A percentile compares a stretch with the other conserved stretches of the same genome.
These are phyloP conservation scores for Microctenopoma stevenorrisi DNA, from an alignment of 2,797 vertebrate genomes.

Conservation along the genomic window DNA sequence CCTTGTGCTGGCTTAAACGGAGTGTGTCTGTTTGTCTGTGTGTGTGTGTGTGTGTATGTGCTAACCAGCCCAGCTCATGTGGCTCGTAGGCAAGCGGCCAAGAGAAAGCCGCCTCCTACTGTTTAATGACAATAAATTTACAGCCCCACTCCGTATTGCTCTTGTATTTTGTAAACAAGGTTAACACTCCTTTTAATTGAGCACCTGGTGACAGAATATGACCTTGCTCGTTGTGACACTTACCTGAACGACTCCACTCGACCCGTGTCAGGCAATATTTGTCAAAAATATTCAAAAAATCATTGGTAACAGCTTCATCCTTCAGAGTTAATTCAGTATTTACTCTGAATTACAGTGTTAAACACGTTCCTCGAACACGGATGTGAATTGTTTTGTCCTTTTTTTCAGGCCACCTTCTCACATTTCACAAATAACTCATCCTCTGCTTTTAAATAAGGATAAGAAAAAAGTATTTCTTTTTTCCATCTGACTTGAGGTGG, in stretches of 20 bases:
- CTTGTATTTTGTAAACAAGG: constrained; percentile 98
- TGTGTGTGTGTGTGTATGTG: constrained; percentile 39
- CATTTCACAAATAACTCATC: constrained; percentile 2
- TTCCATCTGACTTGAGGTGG: constrained; percentile 66
- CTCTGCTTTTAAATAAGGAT: constrained; percentile 2
- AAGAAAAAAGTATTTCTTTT: constrained; percentile 64
- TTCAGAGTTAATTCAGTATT: constrained; percentile 7
- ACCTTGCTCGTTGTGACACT: constrained; percentile 84
- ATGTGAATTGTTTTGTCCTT: not conserved
- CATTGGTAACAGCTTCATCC: not conserved
- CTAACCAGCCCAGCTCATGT: constrained; percentile 81
- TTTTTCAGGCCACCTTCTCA: constrained; percentile 6
- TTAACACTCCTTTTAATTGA: constrained; percentile 94
- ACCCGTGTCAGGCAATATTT: constrained; percentile 23
- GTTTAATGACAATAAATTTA: constrained; percentile 97
- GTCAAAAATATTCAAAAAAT: not conserved
- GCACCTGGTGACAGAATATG: constrained; percentile 91
- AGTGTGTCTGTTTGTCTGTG: constrained; percentile 45
- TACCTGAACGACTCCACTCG: constrained; percentile 79
- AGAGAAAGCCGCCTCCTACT: constrained; percentile 87
- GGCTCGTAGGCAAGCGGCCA: constrained; percentile 88
- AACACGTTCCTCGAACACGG: not conserved
- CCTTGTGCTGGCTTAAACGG: constrained; percentile 54
- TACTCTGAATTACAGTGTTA: not conserved
- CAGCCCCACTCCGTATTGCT: constrained; percentile 90